A percentile compares a stretch with the other conserved stretches of the same genome.
phyloP scores from a whole-genome alignment of 2,113 vertebrate genomes.

The Tetrao urogallus region DNA sequence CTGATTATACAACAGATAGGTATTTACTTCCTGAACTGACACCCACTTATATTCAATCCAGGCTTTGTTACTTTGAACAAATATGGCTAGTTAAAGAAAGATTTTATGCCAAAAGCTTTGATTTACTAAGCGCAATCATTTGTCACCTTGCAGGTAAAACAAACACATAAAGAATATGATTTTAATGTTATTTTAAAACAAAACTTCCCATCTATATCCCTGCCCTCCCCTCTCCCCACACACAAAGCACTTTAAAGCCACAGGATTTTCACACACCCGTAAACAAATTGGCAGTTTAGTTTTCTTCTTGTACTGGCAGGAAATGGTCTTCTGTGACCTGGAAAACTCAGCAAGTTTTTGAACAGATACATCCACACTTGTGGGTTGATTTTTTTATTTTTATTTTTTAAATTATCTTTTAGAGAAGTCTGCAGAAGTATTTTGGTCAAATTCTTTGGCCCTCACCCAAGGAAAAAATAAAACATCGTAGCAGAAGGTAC shows the following conservation, averaged over 20 bases:
- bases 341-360: conserved; percentile 50
- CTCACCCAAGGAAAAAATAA: background rate
- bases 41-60: background rate
- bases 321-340: conserved; percentile 53
- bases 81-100: background rate
- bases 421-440: background rate
- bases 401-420: background rate
- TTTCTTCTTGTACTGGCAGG: conserved; percentile 17
- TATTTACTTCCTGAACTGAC: background rate
- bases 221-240: background rate
- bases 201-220: background rate
- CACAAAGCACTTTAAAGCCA: conserved; percentile 17
- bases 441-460: background rate
- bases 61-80: background rate
- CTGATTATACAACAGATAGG: background rate
- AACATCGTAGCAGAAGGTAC: background rate
- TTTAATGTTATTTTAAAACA: background rate
- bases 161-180: background rate
- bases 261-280: conserved; percentile 47
- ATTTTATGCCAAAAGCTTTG: background rate
- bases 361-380: background rate
- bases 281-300: conserved; percentile 36
- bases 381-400: background rate
- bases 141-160: background rate
- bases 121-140: background rate